These are phyloP conservation scores for Chalcis sispes DNA, from an alignment of 2,888 invertebrate genomes.

Conservation along the genomic window DNA sequence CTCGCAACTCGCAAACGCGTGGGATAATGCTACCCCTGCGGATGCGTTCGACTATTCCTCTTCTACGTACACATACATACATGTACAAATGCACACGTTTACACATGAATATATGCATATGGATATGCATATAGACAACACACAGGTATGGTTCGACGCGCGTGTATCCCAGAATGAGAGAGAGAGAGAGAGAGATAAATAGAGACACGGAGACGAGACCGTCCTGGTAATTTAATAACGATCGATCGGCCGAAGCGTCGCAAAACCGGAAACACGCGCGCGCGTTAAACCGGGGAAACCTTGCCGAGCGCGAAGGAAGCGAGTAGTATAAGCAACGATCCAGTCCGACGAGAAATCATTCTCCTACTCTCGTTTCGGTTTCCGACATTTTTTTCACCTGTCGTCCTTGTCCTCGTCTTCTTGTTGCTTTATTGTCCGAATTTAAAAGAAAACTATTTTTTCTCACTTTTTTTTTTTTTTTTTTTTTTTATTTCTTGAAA, in stretches of 20 bases:
- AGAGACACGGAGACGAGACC: conserved; percentile 34
- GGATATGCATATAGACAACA: not conserved
- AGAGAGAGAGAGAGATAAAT: not conserved
- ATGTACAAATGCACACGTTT: not conserved
- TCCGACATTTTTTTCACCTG: not conserved
- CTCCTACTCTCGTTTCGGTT: not conserved
- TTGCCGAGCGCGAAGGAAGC: not conserved
- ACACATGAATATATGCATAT: too few relatives aligned
- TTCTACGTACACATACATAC: not conserved
- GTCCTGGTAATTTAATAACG: conserved; percentile 68
- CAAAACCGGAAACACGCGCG: conserved; percentile 65
- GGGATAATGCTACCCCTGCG: not conserved
- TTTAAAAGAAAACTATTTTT: too few relatives aligned
- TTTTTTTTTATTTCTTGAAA: too few relatives aligned
- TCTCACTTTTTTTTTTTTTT: too few relatives aligned
- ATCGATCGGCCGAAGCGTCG: conserved; percentile 63
- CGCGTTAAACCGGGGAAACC: conserved; percentile 62
- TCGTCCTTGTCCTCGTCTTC: not conserved
- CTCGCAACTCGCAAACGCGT: too few relatives aligned
- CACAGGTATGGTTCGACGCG: not conserved
- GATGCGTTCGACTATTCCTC: not conserved
- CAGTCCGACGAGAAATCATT: not conserved
- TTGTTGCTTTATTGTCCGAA: not conserved
- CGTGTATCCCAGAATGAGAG: not conserved
- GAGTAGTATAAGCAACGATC: not conserved